Percentiles rank a stretch among this genome's conserved stretches.
These are phyloP conservation scores for Diarsia dahlii DNA, from an alignment of 2,888 invertebrate genomes.

Conservation along the genomic window DNA sequence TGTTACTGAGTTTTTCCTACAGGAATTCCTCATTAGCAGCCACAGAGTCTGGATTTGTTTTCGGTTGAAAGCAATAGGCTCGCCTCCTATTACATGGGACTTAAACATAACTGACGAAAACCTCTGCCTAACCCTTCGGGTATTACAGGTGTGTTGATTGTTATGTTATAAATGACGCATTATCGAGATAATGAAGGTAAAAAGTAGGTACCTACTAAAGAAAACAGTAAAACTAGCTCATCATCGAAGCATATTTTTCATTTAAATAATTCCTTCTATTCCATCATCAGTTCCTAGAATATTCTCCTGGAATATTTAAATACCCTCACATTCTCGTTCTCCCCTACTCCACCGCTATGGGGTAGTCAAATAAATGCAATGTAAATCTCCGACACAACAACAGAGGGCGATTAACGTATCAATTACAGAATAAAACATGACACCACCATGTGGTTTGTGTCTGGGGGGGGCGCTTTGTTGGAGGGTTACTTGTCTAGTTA, in stretches of 20 bases:
- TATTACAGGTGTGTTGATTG: no score
- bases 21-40: no score
- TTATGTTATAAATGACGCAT: no score
- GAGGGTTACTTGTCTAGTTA: slow-evolving; percentile 45
- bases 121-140: no score
- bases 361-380: slow-evolving; percentile 60
- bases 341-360: slow-evolving; percentile 6
- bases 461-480: slow-evolving; percentile 65
- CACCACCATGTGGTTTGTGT: slow-evolving; percentile 80
- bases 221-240: neutral
- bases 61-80: neutral
- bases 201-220: no score
- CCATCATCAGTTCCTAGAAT: neutral
- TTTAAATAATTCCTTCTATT: neutral
- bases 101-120: no score
- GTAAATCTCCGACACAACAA: slow-evolving; percentile 75
- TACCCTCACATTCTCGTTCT: neutral
- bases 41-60: neutral
- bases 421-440: slow-evolving; percentile 74
- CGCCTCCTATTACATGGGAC: no score
- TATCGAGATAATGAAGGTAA: no score
- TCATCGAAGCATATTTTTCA: neutral
- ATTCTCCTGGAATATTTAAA: neutral
- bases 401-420: slow-evolving; percentile 83
- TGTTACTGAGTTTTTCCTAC: no score